A percentile compares a stretch with the other conserved stretches of the same genome.
Evolutionary conservation across 2,888 invertebrate species (phyloP).

Genomic region (Lamellibrachia columna): DNA sequence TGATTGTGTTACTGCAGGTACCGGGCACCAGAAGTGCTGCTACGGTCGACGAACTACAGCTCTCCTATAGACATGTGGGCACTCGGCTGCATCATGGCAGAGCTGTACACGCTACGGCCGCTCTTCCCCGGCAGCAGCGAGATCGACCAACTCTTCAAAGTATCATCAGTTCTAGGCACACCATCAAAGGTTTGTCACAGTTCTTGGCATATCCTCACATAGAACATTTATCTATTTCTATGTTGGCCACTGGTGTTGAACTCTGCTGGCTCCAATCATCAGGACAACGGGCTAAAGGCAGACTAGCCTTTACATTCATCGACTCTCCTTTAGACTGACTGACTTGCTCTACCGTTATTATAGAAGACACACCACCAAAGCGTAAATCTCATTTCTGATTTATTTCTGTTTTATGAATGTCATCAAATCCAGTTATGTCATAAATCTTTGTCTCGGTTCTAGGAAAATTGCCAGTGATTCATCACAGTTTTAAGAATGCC

Average conservation of each 20-base stretch:
- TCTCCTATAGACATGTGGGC: constrained; percentile 99
- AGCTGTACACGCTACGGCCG: constrained; percentile 93
- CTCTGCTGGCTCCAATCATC: too few species aligned
- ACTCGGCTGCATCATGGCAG: constrained; percentile 96
- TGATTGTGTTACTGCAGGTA: constrained; percentile 66
- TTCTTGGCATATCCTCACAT: neutral
- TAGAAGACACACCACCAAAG: neutral
- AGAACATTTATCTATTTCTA: neutral
- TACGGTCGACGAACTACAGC: constrained; percentile 94
- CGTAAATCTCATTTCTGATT: neutral
- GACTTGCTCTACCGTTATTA: neutral
- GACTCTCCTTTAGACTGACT: too few species aligned
- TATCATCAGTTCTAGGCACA: constrained; percentile 91
- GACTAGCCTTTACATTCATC: too few species aligned
- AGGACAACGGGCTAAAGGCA: too few species aligned
- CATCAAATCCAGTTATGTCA: neutral
- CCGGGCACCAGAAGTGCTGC: constrained; percentile 90
- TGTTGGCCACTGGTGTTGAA: too few species aligned
- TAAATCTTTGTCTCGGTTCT: neutral
- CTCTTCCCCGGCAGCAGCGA: constrained; percentile 96
- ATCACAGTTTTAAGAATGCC: neutral
- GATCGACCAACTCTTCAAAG: constrained; percentile 95
- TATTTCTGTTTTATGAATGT: neutral
- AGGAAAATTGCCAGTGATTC: neutral
- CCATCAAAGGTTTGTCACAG: constrained; percentile 77